phyloP scores from a whole-genome alignment of 2,888 invertebrate species.

The Hypomecis atomaria region DNA sequence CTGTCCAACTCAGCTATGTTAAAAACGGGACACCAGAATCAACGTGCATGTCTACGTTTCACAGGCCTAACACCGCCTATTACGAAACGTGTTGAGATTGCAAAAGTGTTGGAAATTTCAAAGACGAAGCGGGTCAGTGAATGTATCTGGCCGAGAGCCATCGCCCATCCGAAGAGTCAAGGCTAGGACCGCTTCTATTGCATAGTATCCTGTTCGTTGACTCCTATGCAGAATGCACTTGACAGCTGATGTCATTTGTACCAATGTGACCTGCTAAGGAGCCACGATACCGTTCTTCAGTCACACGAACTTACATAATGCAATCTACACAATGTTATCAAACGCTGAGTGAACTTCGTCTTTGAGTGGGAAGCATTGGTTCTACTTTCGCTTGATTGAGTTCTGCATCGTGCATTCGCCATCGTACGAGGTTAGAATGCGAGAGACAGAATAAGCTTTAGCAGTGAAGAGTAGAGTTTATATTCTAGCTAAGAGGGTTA shows the following conservation, averaged over 20 bases:
- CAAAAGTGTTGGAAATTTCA: slow-evolving; percentile 58
- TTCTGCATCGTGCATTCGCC: slow-evolving; percentile 57
- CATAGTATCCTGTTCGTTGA: slow-evolving; percentile 81
- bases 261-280: slow-evolving; percentile 79
- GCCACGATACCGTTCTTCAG: slow-evolving; percentile 78
- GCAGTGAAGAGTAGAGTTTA: slow-evolving; percentile 44
- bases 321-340: slow-evolving; percentile 69
- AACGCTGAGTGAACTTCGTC: slow-evolving; percentile 63
- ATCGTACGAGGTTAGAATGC: slow-evolving; percentile 53
- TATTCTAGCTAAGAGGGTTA: slow-evolving; percentile 43
- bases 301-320: slow-evolving; percentile 78
- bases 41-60: slow-evolving; percentile 13
- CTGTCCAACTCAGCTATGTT: too few species aligned
- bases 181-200: slow-evolving; percentile 69
- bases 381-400: slow-evolving; percentile 70
- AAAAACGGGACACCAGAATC: too few species aligned
- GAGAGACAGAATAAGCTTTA: slow-evolving; percentile 54
- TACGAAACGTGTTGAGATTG: slow-evolving; percentile 39
- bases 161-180: slow-evolving; percentile 71
- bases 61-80: slow-evolving; percentile 24
- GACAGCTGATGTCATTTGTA: slow-evolving; percentile 81
- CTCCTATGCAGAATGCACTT: slow-evolving; percentile 71
- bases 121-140: slow-evolving; percentile 70
- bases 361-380: slow-evolving; percentile 62
- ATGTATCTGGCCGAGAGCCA: slow-evolving; percentile 75